phyloP scores from a whole-genome alignment of 2,797 vertebrate genomes.

The Megaceryle alcyon region DNA sequence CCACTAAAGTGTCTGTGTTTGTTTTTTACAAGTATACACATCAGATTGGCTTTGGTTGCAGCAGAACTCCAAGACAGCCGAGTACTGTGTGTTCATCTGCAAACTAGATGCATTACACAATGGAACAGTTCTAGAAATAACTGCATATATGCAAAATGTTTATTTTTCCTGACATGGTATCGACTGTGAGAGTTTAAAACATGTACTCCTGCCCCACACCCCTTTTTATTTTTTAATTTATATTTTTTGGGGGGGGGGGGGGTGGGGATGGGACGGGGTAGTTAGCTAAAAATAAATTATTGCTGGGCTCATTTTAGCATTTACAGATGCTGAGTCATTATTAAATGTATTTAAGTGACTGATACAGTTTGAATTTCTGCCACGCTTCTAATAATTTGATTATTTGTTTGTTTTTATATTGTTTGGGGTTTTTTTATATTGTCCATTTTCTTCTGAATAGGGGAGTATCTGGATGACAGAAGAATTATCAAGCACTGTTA shows the following conservation, averaged over 20 bases:
- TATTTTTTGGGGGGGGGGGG: neutral
- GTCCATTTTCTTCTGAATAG: neutral
- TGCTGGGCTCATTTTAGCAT: neutral
- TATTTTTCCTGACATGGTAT: neutral
- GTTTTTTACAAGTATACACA: neutral
- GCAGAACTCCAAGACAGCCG: neutral
- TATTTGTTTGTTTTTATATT: too few relatives aligned
- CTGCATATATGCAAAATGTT: neutral
- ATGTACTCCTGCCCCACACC: neutral
- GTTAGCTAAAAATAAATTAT: neutral
- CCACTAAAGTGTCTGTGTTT: neutral
- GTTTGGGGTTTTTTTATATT: neutral
- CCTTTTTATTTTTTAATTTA: neutral
- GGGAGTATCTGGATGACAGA: neutral
- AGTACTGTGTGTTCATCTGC: neutral
- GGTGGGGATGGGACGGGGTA: accelerated
- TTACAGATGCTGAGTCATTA: neutral
- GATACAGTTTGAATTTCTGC: neutral
- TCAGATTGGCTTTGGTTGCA: neutral
- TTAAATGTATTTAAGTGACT: neutral
- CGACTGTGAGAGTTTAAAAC: neutral
- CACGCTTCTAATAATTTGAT: neutral
- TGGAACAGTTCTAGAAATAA: neutral
- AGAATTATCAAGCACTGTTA: neutral
- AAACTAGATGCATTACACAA: neutral